phyloP scores from a whole-genome alignment of 2,797 vertebrate genomes.

The Ctenochaetus hawaiiensis region DNA sequence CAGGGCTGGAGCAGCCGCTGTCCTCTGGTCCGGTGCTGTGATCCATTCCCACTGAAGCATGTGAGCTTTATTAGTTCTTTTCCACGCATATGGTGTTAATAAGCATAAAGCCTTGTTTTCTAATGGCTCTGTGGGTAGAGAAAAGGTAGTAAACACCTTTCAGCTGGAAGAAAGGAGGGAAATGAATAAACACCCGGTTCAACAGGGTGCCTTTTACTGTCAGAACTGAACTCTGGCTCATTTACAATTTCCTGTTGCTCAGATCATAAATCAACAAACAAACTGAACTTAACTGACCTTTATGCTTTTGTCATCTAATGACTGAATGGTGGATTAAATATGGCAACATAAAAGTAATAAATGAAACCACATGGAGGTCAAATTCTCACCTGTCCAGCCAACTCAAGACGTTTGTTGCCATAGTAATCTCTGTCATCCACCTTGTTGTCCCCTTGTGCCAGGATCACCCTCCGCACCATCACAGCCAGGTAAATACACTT shows the following conservation, averaged over 20 bases:
- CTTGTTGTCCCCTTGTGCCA: slow-evolving; percentile 97
- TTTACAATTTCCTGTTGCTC: slow-evolving; percentile 35
- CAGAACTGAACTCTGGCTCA: slow-evolving; percentile 1
- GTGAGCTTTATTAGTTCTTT: slow-evolving; percentile 8
- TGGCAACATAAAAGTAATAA: neutral
- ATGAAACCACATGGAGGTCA: slow-evolving; percentile 12
- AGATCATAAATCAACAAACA: slow-evolving; percentile 14
- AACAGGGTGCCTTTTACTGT: slow-evolving; percentile 24
- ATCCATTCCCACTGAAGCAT: slow-evolving; percentile 68
- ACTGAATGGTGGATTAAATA: slow-evolving; percentile 16
- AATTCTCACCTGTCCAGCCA: slow-evolving; percentile 94
- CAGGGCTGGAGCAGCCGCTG: slow-evolving; percentile 63
- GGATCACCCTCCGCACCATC: slow-evolving; percentile 97
- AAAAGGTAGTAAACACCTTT: slow-evolving; percentile 43
- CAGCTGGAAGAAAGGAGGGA: slow-evolving; percentile 26
- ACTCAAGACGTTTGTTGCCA: slow-evolving; percentile 96
- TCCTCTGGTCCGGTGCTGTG: slow-evolving; percentile 64
- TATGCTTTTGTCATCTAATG: neutral
- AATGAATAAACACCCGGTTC: slow-evolving; percentile 31
- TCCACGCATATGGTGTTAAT: slow-evolving; percentile 37
- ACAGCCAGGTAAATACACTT: slow-evolving; percentile 98
- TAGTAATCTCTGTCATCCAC: slow-evolving; percentile 99
- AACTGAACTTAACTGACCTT: slow-evolving; percentile 4
- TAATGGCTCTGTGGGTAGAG: slow-evolving; percentile 19
- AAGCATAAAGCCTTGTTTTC: slow-evolving; percentile 41